Percentiles rank a stretch among this genome's conserved stretches.
Conservation (phyloP, 2,888 invertebrate genomes). For the Metopia argyrocephala region DNA sequence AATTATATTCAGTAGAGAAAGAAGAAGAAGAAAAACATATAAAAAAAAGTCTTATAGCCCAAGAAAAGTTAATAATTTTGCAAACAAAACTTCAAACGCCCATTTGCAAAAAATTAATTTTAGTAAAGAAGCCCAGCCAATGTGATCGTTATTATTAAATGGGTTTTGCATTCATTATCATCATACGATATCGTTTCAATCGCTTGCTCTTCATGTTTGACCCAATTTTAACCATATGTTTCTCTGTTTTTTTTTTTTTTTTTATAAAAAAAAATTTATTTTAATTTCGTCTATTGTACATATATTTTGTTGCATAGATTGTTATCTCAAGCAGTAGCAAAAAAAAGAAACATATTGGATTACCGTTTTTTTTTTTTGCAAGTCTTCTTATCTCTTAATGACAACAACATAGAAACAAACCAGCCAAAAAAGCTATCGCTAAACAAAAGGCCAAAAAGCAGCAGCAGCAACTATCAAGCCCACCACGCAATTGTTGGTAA, state of each 20-base stretch:
- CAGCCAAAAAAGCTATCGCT: not conserved
- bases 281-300: conserved; percentile 11
- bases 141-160: conserved; percentile 44
- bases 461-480: conserved; percentile 9
- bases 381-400: conserved; percentile 46
- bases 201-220: conserved; percentile 49
- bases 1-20: no score
- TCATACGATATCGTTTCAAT: conserved; percentile 21
- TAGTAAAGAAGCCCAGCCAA: conserved; percentile 31
- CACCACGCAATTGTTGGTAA: conserved; percentile 19
- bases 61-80: conserved; percentile 4
- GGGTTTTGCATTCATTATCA: conserved; percentile 22
- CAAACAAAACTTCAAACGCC: conserved; percentile 15
- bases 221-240: conserved; percentile 56
- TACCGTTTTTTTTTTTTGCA: conserved; percentile 2
- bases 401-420: conserved; percentile 37
- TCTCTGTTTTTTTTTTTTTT: conserved; percentile 1
- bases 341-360: not conserved
- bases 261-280: not conserved
- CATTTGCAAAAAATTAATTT: conserved; percentile 26
- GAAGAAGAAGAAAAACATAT: conserved; percentile 2
- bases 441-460: not conserved
- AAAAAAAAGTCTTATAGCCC: not conserved
- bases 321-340: conserved; percentile 28
- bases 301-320: conserved; percentile 20